A percentile compares a stretch with the other conserved stretches of the same genome.
Evolutionary conservation across 2,797 vertebrate species (phyloP).

Genomic region (Centropyge bicolor): DNA sequence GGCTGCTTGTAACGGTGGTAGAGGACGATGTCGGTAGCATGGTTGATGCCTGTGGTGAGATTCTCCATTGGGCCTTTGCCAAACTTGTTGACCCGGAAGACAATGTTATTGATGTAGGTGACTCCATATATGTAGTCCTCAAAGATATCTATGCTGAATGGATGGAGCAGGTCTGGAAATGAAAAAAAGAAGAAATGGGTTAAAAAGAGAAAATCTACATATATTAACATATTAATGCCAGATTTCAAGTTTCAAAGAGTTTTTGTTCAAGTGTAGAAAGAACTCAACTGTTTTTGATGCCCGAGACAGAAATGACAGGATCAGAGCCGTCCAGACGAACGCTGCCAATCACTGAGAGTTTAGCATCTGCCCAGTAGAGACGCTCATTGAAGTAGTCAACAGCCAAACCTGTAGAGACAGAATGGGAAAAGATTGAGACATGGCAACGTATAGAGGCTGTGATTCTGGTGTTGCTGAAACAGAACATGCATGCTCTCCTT

Average conservation of each 20-base stretch:
- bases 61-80: slow-evolving; percentile 92
- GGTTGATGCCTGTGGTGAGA: slow-evolving; percentile 94
- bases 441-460: not conserved
- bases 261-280: not conserved
- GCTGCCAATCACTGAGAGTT: slow-evolving; percentile 95
- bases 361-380: slow-evolving; percentile 98
- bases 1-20: slow-evolving; percentile 97
- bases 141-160: slow-evolving; percentile 97
- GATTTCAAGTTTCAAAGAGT: not conserved
- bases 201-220: not conserved
- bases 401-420: slow-evolving; percentile 88
- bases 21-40: slow-evolving; percentile 94
- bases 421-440: slow-evolving; percentile 15
- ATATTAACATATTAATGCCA: not conserved
- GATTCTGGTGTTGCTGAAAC: not conserved
- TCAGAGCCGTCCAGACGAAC: slow-evolving; percentile 94
- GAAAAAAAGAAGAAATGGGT: not conserved
- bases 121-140: slow-evolving; percentile 98
- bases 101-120: slow-evolving; percentile 94
- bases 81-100: slow-evolving; percentile 98
- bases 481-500: not conserved
- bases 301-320: slow-evolving; percentile 91
- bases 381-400: slow-evolving; percentile 98
- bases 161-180: slow-evolving; percentile 91
- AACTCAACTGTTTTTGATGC: slow-evolving; percentile 92